Evolutionary conservation across 2,888 invertebrate species (phyloP).

Genomic region (Dicycla oo): DNA sequence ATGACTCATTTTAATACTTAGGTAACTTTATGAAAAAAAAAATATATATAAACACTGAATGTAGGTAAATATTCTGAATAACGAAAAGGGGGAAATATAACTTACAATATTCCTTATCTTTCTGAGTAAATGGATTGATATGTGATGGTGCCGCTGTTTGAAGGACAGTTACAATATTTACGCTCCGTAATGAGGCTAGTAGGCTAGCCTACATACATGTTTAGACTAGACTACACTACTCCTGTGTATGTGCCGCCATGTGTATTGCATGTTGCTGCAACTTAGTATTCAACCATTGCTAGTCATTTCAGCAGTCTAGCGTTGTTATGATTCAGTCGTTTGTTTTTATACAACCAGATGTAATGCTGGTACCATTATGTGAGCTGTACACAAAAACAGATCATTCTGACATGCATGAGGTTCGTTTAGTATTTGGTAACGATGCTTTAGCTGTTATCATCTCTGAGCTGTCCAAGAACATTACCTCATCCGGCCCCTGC

Average conservation of each 20-base stretch:
- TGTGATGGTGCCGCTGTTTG: constrained; percentile 22
- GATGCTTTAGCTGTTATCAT: constrained; percentile 28
- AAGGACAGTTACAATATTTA: constrained; percentile 28
- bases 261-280: constrained; percentile 20
- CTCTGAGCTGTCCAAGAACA: constrained; percentile 32
- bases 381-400: constrained; percentile 22
- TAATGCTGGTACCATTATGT: constrained; percentile 19
- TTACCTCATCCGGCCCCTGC: constrained; percentile 51
- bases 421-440: background rate
- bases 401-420: background rate
- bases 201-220: constrained; percentile 35
- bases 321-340: constrained; percentile 16
- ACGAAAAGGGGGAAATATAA: constrained; percentile 1
- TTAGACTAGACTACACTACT: constrained; percentile 9
- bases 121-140: constrained; percentile 5
- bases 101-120: constrained; percentile 22
- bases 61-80: constrained; percentile 9
- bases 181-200: constrained; percentile 50
- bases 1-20: constrained; percentile 38
- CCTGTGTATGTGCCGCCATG: constrained; percentile 8
- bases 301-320: constrained; percentile 12
- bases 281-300: constrained; percentile 26
- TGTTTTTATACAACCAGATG: constrained; percentile 36
- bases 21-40: constrained; percentile 30
- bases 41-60: constrained; percentile 38